Percentiles rank a stretch among this genome's conserved stretches.
Evolutionary conservation across 2,888 invertebrate genomes (phyloP).

Genomic region (Allygus modestus): DNA sequence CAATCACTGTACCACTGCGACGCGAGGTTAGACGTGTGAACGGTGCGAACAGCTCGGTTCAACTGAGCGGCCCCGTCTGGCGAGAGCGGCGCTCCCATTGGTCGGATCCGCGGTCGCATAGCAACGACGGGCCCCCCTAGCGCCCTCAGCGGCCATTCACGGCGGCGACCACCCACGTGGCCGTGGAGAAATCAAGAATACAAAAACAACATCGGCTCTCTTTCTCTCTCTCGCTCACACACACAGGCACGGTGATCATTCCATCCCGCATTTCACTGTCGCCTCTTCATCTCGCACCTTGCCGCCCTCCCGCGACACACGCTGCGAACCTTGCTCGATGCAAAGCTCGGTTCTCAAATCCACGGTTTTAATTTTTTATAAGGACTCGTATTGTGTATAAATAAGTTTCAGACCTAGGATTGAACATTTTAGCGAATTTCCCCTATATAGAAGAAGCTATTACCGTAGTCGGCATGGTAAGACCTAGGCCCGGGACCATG

Average conservation of each 20-base stretch:
- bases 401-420: too few relatives aligned
- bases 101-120: constrained; percentile 62
- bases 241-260: constrained; percentile 45
- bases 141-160: constrained; percentile 65
- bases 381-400: too few relatives aligned
- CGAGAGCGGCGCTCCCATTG: constrained; percentile 55
- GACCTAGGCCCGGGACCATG: too few relatives aligned
- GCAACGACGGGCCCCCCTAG: constrained; percentile 63
- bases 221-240: constrained; percentile 66
- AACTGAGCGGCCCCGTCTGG: constrained; percentile 33
- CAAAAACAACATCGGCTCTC: constrained; percentile 63
- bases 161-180: constrained; percentile 71
- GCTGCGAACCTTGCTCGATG: too few relatives aligned
- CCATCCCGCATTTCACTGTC: constrained; percentile 50
- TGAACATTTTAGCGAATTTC: too few relatives aligned
- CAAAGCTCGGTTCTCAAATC: background rate
- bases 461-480: too few relatives aligned
- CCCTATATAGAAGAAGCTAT: too few relatives aligned
- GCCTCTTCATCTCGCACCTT: constrained; percentile 34
- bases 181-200: constrained; percentile 65
- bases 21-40: constrained; percentile 44
- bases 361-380: too few relatives aligned
- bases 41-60: constrained; percentile 30
- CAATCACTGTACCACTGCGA: constrained; percentile 54
- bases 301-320: background rate